Conservation (phyloP, 2,888 invertebrate species). For the Plusia festucae region DNA sequence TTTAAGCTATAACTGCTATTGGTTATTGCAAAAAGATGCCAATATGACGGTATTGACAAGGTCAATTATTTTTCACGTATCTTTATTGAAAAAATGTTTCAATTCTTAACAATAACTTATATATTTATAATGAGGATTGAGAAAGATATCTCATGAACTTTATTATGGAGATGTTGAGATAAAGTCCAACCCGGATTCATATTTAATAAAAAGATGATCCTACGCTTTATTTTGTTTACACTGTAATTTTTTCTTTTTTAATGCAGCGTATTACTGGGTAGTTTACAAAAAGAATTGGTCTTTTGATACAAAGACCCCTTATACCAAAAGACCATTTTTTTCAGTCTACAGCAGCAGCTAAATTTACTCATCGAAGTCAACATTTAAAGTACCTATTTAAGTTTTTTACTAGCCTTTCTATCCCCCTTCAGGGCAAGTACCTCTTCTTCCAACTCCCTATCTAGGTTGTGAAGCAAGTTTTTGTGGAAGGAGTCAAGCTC, state of each 20-base stretch:
- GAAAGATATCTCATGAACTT: slow-evolving; percentile 35
- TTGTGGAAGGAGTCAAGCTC: no score
- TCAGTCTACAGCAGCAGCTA: no score
- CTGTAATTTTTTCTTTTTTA: not conserved
- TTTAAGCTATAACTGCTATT: slow-evolving; percentile 44
- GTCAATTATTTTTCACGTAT: slow-evolving; percentile 36
- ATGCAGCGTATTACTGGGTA: not conserved
- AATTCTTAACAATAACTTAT: slow-evolving; percentile 47
- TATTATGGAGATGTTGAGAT: slow-evolving; percentile 28
- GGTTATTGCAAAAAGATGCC: slow-evolving; percentile 48
- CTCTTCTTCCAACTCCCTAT: no score
- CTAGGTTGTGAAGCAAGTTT: no score
- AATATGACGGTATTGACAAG: slow-evolving; percentile 44
- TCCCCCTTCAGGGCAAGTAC: no score
- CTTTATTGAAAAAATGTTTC: slow-evolving; percentile 46
- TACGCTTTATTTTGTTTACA: slow-evolving; percentile 17
- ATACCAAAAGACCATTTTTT: no score
- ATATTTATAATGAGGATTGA: slow-evolving; percentile 39
- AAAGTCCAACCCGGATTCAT: slow-evolving; percentile 40
- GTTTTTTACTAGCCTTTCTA: no score
- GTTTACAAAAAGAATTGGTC: not conserved
- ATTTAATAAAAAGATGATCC: slow-evolving; percentile 18
- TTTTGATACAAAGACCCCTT: not conserved
- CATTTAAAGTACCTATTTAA: no score
- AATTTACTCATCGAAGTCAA: no score